phyloP scores from a whole-genome alignment of 2,113 vertebrate species.

The Acrocephalus arundinaceus region DNA sequence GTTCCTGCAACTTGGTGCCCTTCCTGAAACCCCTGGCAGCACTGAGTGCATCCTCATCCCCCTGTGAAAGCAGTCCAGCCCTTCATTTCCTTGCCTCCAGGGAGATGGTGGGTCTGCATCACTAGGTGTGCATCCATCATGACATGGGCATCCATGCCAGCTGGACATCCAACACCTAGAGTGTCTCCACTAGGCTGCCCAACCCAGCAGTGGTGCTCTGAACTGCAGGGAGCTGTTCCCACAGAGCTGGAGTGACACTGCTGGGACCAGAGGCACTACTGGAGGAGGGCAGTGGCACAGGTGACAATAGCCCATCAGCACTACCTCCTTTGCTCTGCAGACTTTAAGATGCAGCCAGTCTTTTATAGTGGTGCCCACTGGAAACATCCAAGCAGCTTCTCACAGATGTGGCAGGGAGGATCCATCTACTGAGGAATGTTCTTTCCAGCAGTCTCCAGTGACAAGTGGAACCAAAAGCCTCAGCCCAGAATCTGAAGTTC shows the following conservation, averaged over 20 bases:
- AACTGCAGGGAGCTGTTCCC: neutral
- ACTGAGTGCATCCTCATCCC: neutral
- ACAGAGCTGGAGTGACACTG: neutral
- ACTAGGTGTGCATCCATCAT: neutral
- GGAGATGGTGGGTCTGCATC: neutral
- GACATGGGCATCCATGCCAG: neutral
- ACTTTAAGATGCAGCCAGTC: neutral
- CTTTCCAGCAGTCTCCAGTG: neutral
- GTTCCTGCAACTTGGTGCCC: neutral
- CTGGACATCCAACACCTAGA: neutral
- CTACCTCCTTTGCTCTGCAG: rapidly evolving
- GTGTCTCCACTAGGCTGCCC: neutral
- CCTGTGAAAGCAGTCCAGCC: neutral
- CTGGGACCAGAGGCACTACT: neutral
- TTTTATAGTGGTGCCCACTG: rapidly evolving
- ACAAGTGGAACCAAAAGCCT: neutral
- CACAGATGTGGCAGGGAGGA: neutral
- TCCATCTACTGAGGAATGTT: neutral
- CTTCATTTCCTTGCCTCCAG: neutral
- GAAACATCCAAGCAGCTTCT: neutral
- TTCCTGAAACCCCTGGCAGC: neutral
- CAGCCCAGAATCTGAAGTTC: neutral
- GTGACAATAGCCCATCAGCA: rapidly evolving
- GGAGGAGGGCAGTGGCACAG: neutral
- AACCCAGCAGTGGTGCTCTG: rapidly evolving